Percentiles rank a stretch among this genome's conserved stretches.
Conservation (phyloP, 2,113 vertebrate genomes). For the Oreotrochilus melanogaster region DNA sequence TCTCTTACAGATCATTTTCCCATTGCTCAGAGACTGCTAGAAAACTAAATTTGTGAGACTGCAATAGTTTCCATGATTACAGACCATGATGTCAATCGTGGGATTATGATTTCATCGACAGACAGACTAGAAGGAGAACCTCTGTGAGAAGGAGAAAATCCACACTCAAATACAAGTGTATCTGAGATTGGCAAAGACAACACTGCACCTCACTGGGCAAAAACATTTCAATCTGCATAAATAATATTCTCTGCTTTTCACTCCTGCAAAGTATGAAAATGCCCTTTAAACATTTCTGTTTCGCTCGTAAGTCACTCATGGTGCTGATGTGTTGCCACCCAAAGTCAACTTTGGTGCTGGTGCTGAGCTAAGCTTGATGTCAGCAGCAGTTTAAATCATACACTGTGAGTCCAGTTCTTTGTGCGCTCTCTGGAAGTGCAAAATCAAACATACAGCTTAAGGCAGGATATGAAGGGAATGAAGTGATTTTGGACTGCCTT, state of each 20-base stretch:
- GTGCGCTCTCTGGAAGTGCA: background rate
- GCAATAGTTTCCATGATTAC: constrained; percentile 1
- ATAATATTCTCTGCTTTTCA: background rate
- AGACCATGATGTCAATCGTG: background rate
- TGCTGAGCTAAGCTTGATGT: background rate
- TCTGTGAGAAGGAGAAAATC: background rate
- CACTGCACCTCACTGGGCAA: background rate
- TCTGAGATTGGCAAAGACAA: constrained; percentile 49
- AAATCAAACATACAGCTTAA: background rate
- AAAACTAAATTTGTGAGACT: background rate
- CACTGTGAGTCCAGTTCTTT: background rate
- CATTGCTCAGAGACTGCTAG: background rate
- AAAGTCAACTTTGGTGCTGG: background rate
- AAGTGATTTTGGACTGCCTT: constrained; percentile 10
- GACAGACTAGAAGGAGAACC: background rate
- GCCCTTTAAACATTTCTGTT: background rate
- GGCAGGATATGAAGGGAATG: constrained; percentile 27
- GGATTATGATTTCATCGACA: constrained; percentile 17
- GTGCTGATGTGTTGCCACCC: constrained; percentile 10
- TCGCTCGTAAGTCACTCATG: background rate
- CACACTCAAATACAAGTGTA: constrained; percentile 5
- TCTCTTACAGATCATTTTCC: constrained; percentile 12
- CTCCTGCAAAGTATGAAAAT: background rate
- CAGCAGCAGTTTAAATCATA: constrained; percentile 24
- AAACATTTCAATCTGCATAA: background rate